These are phyloP conservation scores for Piaya cayana DNA, from an alignment of 2,113 vertebrate genomes.

Conservation along the genomic window DNA sequence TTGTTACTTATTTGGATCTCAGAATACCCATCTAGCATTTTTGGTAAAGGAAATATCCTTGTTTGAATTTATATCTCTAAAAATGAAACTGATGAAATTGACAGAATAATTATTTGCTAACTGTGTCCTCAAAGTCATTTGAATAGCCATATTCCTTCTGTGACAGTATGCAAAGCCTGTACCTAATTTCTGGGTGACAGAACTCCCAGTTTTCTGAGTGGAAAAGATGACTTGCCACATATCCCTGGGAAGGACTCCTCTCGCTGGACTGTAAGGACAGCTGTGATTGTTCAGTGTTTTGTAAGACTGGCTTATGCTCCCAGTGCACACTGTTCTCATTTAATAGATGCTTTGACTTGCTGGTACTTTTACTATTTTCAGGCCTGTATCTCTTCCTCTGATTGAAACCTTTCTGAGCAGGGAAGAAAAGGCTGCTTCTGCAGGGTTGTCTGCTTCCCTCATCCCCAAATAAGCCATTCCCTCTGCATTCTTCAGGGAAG, in stretches of 20 bases:
- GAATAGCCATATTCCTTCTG: neutral
- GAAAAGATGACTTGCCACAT: neutral
- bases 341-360: neutral
- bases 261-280: neutral
- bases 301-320: neutral
- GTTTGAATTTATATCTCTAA: neutral
- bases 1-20: neutral
- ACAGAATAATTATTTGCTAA: neutral
- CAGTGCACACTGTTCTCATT: neutral
- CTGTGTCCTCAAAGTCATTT: neutral
- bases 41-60: neutral
- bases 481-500: neutral
- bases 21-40: neutral
- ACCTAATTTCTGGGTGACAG: neutral
- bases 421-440: neutral
- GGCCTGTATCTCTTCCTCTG: neutral
- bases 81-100: neutral
- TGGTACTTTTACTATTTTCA: neutral
- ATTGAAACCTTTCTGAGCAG: neutral
- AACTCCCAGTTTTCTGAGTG: neutral
- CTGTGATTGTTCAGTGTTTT: neutral
- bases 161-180: neutral
- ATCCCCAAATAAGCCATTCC: neutral
- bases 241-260: neutral
- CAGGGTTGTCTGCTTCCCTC: neutral